Conservation (phyloP, 2,888 invertebrate species). For the Cristatella mucedo region DNA sequence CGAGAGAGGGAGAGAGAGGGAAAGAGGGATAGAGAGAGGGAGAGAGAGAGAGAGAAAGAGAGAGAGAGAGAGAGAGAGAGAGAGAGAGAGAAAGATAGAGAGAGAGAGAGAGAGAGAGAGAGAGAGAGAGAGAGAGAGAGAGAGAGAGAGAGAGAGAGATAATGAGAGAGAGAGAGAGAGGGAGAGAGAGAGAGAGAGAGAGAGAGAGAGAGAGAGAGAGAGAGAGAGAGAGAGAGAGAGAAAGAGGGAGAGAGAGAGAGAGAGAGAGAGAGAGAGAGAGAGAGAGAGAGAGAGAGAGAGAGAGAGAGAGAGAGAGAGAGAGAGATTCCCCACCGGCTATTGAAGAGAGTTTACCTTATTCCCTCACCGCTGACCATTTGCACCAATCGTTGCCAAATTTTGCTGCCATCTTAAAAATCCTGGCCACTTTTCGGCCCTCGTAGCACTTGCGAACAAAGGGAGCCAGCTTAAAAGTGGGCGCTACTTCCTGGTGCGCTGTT, state of each 20-base stretch:
- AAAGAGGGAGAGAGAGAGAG: constrained; percentile 1
- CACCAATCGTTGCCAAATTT: too few species aligned
- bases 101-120: constrained; percentile 1
- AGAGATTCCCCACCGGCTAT: too few species aligned
- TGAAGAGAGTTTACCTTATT: too few species aligned
- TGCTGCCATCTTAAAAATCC: too few species aligned
- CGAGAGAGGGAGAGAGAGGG: background rate
- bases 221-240: background rate
- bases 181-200: background rate
- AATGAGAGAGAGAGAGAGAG: background rate
- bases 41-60: constrained; percentile 1
- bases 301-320: background rate
- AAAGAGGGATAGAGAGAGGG: background rate
- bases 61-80: constrained; percentile 1
- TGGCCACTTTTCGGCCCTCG: too few species aligned
- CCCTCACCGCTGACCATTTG: too few species aligned
- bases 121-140: constrained; percentile 1
- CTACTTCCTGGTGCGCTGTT: too few species aligned
- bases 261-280: background rate
- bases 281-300: background rate
- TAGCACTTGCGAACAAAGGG: too few species aligned
- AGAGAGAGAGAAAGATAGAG: background rate
- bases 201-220: background rate
- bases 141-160: background rate
- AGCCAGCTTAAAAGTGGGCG: too few species aligned